Percentiles rank a stretch among this genome's conserved stretches.
phyloP scores from a whole-genome alignment of 2,888 invertebrate genomes.

The Isoperla grammatica region DNA sequence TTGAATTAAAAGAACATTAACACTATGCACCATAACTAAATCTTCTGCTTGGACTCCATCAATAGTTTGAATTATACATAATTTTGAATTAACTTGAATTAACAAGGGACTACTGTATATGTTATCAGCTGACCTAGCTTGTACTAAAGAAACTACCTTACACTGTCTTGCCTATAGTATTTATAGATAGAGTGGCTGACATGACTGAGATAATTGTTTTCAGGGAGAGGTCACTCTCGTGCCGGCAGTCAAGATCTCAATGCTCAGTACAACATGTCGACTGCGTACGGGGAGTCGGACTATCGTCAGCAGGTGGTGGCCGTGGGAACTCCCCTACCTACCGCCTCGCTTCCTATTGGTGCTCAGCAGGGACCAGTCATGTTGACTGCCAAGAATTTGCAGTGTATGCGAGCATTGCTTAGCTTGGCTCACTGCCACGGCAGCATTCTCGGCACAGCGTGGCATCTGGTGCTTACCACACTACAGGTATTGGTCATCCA shows the following conservation, averaged over 20 bases:
- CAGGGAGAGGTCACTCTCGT: conserved; percentile 44
- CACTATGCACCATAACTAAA: too few relatives aligned
- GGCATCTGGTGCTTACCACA: conserved; percentile 94
- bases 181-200: too few relatives aligned
- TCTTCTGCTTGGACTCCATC: too few relatives aligned
- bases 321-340: conserved; percentile 91
- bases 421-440: conserved; percentile 89
- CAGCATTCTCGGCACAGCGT: conserved; percentile 83
- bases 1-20: too few relatives aligned
- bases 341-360: conserved; percentile 69
- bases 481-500: too few relatives aligned
- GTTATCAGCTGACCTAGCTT: too few relatives aligned
- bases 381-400: conserved; percentile 95
- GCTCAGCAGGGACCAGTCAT: conserved; percentile 88
- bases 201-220: too few relatives aligned
- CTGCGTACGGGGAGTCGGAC: conserved; percentile 58
- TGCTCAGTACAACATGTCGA: conserved; percentile 45
- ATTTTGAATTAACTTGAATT: too few relatives aligned
- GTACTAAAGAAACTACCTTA: too few relatives aligned
- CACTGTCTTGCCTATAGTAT: too few relatives aligned
- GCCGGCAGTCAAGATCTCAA: conserved; percentile 50
- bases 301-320: conserved; percentile 93
- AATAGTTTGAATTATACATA: too few relatives aligned
- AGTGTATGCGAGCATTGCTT: conserved; percentile 90
- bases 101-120: too few relatives aligned